Evolutionary conservation across 2,797 vertebrate species (phyloP).

Genomic region (Potorous gilbertii): DNA sequence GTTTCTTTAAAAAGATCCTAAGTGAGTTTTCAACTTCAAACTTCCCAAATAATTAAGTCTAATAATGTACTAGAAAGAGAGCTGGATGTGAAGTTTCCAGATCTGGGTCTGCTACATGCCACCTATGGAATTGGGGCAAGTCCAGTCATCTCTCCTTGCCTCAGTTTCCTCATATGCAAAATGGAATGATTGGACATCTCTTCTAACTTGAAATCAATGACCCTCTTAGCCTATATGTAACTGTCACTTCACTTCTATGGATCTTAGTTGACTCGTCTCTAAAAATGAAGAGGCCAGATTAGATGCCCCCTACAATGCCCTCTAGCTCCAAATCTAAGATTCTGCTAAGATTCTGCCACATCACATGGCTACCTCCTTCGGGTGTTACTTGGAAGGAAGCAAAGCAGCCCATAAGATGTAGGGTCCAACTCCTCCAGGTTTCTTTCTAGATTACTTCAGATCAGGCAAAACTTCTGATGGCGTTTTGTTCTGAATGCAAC

Average conservation of each 20-base stretch:
- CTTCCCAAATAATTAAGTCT: constrained; percentile 22
- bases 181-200: background rate
- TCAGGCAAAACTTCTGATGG: constrained; percentile 45
- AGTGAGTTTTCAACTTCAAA: constrained; percentile 5
- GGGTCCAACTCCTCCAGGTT: constrained; percentile 19
- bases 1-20: background rate
- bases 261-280: background rate
- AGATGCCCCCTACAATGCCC: background rate
- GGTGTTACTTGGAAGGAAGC: background rate
- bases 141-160: background rate
- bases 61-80: background rate
- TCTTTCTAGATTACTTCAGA: constrained; percentile 43
- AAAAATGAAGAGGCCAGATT: background rate
- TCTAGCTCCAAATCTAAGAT: background rate
- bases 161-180: background rate
- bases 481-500: constrained; percentile 35
- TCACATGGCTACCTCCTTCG: background rate
- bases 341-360: background rate
- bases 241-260: background rate
- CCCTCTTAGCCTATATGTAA: background rate
- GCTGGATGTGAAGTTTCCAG: background rate
- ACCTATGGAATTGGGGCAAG: background rate
- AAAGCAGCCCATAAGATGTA: background rate
- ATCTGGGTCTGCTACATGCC: background rate
- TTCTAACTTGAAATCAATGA: background rate